phyloP scores from a whole-genome alignment of 2,113 vertebrate genomes.

The Carollia perspicillata region DNA sequence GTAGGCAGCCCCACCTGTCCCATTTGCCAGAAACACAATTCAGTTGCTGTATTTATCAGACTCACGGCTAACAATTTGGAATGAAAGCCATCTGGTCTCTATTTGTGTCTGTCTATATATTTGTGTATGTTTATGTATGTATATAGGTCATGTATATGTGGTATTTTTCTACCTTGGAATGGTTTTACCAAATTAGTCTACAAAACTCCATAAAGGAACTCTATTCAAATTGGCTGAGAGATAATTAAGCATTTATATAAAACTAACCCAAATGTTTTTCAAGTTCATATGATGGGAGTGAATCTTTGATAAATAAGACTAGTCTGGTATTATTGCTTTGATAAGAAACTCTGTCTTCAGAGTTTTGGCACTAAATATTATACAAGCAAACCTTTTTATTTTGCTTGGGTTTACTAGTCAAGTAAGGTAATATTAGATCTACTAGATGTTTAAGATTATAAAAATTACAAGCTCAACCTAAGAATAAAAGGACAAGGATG shows the following conservation, averaged over 20 bases:
- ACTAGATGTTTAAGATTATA: neutral
- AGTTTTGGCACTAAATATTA: neutral
- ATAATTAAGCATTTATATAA: neutral
- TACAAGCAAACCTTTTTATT: neutral
- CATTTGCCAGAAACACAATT: neutral
- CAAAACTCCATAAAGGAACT: neutral
- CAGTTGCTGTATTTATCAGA: neutral
- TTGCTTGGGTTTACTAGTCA: neutral
- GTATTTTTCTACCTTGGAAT: neutral
- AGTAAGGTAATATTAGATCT: neutral
- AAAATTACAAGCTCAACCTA: neutral
- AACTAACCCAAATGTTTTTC: neutral
- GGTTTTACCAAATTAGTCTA: neutral
- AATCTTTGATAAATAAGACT: neutral
- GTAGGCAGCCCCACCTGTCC: neutral
- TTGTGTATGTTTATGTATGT: neutral
- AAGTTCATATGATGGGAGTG: neutral
- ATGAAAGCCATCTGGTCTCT: neutral
- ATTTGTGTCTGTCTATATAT: neutral
- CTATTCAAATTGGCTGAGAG: neutral
- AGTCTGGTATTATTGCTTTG: neutral
- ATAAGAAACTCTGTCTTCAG: neutral
- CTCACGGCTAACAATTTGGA: neutral
- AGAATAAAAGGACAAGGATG: neutral
- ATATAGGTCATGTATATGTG: neutral